Conservation (phyloP, 53 echinoderm and acorn worm species). For the Astropecten irregularis region DNA sequence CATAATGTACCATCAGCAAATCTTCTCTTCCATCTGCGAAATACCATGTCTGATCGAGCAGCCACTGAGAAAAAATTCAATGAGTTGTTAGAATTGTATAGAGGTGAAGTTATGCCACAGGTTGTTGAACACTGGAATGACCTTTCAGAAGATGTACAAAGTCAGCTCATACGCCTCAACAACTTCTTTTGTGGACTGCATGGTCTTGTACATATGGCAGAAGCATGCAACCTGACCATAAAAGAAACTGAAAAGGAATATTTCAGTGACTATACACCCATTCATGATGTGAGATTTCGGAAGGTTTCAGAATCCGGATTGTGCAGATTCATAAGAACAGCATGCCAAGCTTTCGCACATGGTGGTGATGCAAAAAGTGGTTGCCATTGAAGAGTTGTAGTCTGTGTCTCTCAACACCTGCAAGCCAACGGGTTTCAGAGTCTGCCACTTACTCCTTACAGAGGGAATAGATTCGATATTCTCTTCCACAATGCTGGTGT, state of each 20-base stretch:
- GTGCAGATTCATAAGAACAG: slow-evolving; percentile 29
- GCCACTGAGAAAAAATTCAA: slow-evolving; percentile 62
- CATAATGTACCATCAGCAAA: slow-evolving; percentile 28
- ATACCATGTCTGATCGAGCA: slow-evolving; percentile 65
- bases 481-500: neutral
- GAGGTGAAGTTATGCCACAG: slow-evolving; percentile 38
- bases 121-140: slow-evolving; percentile 32
- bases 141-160: slow-evolving; percentile 12
- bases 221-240: slow-evolving; percentile 21
- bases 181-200: slow-evolving; percentile 65
- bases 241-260: slow-evolving; percentile 36
- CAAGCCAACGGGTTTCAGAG: slow-evolving; percentile 38
- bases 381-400: slow-evolving; percentile 51
- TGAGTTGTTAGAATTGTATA: slow-evolving; percentile 39
- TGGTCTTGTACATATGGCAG: slow-evolving; percentile 63
- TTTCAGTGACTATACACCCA: slow-evolving; percentile 38
- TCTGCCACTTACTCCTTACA: slow-evolving; percentile 52
- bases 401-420: neutral
- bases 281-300: slow-evolving; percentile 31
- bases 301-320: slow-evolving; percentile 37
- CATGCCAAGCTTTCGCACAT: slow-evolving; percentile 61
- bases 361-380: slow-evolving; percentile 61
- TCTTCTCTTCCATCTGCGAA: slow-evolving; percentile 21
- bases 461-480: slow-evolving; percentile 1
- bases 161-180: slow-evolving; percentile 36